Percentiles rank a stretch among this genome's conserved stretches.
Evolutionary conservation across 1,140 invertebrate genomes (phyloP).

Genomic region (Maniola jurtina): DNA sequence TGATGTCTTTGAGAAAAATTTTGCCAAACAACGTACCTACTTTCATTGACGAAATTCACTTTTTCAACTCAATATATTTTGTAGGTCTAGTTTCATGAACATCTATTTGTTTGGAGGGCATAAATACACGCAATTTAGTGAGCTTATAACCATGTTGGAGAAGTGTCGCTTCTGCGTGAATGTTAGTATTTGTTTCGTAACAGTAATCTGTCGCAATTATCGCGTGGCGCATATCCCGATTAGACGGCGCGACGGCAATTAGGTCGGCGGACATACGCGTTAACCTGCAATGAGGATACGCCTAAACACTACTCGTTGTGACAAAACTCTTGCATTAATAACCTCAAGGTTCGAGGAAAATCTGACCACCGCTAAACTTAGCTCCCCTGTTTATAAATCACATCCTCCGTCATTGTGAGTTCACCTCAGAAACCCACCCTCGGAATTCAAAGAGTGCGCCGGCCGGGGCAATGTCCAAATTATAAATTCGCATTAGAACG

Average conservation of each 20-base stretch:
- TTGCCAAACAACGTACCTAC: neutral
- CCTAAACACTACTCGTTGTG: slow-evolving; percentile 67
- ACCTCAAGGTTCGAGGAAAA: slow-evolving; percentile 48
- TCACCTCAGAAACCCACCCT: slow-evolving; percentile 60
- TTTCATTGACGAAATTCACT: neutral
- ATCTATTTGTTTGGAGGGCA: neutral
- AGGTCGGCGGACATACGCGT: slow-evolving; percentile 75
- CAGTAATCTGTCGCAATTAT: slow-evolving; percentile 73
- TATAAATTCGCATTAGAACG: slow-evolving; percentile 79
- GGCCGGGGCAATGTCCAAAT: slow-evolving; percentile 74
- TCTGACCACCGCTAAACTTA: slow-evolving; percentile 36
- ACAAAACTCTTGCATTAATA: slow-evolving; percentile 60
- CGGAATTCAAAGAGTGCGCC: slow-evolving; percentile 68
- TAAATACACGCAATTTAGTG: neutral
- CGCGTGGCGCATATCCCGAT: slow-evolving; percentile 75
- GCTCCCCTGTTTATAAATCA: slow-evolving; percentile 68
- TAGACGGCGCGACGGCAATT: slow-evolving; percentile 72
- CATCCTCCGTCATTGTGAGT: slow-evolving; percentile 63
- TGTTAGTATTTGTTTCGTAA: slow-evolving; percentile 29
- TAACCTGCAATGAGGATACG: slow-evolving; percentile 77
- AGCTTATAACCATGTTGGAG: neutral
- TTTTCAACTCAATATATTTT: no score
- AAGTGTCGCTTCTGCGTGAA: slow-evolving; percentile 36
- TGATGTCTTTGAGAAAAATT: slow-evolving; percentile 3
- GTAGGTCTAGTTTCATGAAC: neutral